These are phyloP conservation scores for Diuraphis noxia DNA, from an alignment of 1,140 invertebrate genomes.

Conservation along the genomic window DNA sequence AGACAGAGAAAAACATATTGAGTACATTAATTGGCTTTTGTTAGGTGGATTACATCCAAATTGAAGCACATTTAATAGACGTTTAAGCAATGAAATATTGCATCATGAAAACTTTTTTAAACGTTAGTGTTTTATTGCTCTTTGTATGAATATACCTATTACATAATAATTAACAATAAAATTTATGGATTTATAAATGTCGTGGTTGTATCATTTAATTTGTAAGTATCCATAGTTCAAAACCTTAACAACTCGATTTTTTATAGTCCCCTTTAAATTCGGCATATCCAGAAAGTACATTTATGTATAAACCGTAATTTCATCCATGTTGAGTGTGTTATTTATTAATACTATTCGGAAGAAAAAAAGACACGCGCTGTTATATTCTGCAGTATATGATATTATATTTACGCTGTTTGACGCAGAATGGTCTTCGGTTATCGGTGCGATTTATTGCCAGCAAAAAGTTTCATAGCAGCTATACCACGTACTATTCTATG, in stretches of 20 bases:
- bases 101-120: not conserved
- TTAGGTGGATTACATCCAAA: too few species aligned
- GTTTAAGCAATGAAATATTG: too few species aligned
- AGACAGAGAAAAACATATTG: not conserved
- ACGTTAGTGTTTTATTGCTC: too few species aligned
- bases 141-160: not conserved
- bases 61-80: too few species aligned
- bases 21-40: not conserved
- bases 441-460: not conserved
- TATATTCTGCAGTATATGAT: not conserved
- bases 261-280: not conserved
- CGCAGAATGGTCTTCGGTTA: slow-evolving; percentile 35
- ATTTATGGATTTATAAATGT: not conserved
- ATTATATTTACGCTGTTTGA: not conserved
- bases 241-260: not conserved
- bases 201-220: not conserved
- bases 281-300: not conserved
- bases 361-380: not conserved
- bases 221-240: not conserved
- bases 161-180: not conserved
- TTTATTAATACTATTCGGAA: slow-evolving; percentile 15
- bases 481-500: not conserved
- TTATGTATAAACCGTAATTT: not conserved
- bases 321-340: not conserved
- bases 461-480: slow-evolving; percentile 9